Percentiles rank a stretch among this genome's conserved stretches.
These are phyloP conservation scores for Melanostigma gelatinosum DNA, from an alignment of 2,113 vertebrate genomes.

Conservation along the genomic window DNA sequence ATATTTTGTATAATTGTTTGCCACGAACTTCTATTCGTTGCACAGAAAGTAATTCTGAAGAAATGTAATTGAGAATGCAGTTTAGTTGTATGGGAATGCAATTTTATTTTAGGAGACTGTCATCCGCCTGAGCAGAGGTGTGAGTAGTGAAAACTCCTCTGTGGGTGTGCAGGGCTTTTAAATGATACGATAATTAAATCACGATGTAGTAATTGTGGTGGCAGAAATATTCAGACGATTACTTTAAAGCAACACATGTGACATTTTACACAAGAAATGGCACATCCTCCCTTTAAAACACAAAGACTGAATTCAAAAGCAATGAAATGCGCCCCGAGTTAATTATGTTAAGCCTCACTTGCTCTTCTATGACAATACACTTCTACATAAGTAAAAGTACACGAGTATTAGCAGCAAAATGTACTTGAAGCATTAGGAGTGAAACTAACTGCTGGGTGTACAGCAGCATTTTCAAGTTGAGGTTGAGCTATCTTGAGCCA, in stretches of 20 bases:
- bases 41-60: too few relatives aligned
- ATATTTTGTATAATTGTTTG: too few relatives aligned
- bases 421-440: background rate
- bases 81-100: too few relatives aligned
- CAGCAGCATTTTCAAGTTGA: background rate
- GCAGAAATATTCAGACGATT: too few relatives aligned
- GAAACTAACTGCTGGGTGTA: background rate
- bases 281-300: too few relatives aligned
- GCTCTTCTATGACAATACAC: background rate
- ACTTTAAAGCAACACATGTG: background rate
- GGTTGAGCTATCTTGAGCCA: background rate
- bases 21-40: too few relatives aligned
- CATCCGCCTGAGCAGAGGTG: background rate
- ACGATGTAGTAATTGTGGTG: too few relatives aligned
- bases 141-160: constrained; percentile 11
- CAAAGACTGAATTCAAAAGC: background rate
- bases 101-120: too few relatives aligned
- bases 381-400: background rate
- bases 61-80: too few relatives aligned
- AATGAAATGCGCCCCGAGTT: background rate
- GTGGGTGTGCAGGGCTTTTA: background rate
- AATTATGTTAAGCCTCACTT: background rate
- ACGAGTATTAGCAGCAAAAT: background rate
- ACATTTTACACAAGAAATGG: too few relatives aligned
- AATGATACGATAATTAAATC: background rate